Evolutionary conservation across 2,888 invertebrate genomes (phyloP).

Genomic region (Merodon equestris): DNA sequence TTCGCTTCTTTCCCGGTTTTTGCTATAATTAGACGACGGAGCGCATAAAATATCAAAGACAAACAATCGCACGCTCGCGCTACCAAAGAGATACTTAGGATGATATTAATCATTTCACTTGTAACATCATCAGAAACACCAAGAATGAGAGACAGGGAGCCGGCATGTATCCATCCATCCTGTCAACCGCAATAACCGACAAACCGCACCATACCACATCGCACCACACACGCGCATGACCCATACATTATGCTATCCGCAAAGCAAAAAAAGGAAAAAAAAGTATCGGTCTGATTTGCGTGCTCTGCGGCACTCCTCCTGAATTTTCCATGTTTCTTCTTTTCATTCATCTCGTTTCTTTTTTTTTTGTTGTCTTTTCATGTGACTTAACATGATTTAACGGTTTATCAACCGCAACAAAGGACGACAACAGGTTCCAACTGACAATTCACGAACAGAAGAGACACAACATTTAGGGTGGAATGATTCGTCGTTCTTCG

Average conservation of each 20-base stretch:
- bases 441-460: slow-evolving; percentile 46
- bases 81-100: slow-evolving; percentile 65
- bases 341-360: no score
- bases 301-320: slow-evolving; percentile 40
- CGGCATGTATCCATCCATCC: slow-evolving; percentile 38
- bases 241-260: not conserved
- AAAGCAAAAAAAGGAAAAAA: slow-evolving; percentile 11
- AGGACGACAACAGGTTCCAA: slow-evolving; percentile 65
- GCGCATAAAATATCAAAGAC: slow-evolving; percentile 66
- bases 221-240: not conserved
- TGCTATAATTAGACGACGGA: slow-evolving; percentile 48
- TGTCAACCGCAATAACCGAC: slow-evolving; percentile 55
- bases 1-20: not conserved
- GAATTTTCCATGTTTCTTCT: slow-evolving; percentile 17
- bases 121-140: slow-evolving; percentile 18
- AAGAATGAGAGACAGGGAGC: slow-evolving; percentile 2
- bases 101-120: slow-evolving; percentile 64
- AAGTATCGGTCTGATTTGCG: slow-evolving; percentile 32
- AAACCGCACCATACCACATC: slow-evolving; percentile 41
- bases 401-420: slow-evolving; percentile 66
- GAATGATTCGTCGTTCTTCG: not conserved
- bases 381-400: slow-evolving; percentile 56
- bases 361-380: no score
- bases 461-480: slow-evolving; percentile 11
- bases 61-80: slow-evolving; percentile 58